Evolutionary conservation across 2,888 invertebrate species (phyloP).

Genomic region (Heliconius aoede): DNA sequence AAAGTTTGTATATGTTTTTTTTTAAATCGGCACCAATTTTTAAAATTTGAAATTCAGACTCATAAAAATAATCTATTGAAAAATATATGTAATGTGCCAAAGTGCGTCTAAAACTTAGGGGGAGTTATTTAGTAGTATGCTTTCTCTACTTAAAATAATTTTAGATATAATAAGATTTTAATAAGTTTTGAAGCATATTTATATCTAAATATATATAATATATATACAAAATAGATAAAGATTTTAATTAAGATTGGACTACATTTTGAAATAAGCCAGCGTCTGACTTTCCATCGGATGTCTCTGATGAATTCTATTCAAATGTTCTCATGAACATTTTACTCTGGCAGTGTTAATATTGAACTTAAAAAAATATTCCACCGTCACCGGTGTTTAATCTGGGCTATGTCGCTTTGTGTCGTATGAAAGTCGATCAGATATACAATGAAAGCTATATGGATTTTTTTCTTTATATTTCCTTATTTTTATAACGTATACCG

Average conservation of each 20-base stretch:
- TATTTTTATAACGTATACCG: background rate
- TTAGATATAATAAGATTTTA: too few species aligned
- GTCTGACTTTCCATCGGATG: background rate
- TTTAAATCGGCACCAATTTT: too few species aligned
- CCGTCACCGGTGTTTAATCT: conserved; percentile 20
- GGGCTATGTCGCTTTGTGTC: conserved; percentile 23
- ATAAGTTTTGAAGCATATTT: background rate
- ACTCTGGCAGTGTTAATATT: conserved; percentile 40
- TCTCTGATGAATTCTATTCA: conserved; percentile 32
- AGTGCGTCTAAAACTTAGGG: too few species aligned
- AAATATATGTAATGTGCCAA: too few species aligned
- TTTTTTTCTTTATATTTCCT: background rate
- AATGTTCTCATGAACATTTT: conserved; percentile 25
- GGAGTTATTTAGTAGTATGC: too few species aligned
- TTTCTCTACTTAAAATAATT: too few species aligned
- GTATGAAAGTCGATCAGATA: conserved; percentile 12
- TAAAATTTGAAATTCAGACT: too few species aligned
- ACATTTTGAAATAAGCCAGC: background rate
- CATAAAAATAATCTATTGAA: too few species aligned
- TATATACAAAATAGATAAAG: background rate
- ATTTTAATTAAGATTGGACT: background rate
- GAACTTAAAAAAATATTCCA: conserved; percentile 32
- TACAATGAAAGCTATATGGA: conserved; percentile 8
- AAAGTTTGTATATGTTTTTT: too few species aligned
- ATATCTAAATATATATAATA: background rate